These are phyloP conservation scores for Trididemnum nubilum DNA, from an alignment of 23 tunicate genomes.

Conservation along the genomic window DNA sequence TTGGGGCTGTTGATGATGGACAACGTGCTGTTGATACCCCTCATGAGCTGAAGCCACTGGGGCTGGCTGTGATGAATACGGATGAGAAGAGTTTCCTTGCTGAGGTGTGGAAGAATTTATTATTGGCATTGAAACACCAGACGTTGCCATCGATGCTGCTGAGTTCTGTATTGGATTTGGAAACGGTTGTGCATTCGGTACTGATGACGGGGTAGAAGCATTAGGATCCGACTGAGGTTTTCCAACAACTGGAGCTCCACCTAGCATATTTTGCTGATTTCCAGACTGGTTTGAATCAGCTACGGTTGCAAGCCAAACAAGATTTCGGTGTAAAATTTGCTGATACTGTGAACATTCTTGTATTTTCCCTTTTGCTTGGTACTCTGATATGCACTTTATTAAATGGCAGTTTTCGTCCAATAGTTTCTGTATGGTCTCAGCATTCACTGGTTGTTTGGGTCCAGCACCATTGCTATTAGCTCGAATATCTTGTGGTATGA, in stretches of 20 bases:
- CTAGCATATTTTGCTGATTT: slow-evolving; percentile 6
- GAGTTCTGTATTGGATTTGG: not conserved
- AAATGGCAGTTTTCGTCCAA: slow-evolving; percentile 95
- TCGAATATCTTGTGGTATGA: slow-evolving; percentile 87
- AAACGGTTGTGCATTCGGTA: not conserved
- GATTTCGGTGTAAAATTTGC: slow-evolving; percentile 80
- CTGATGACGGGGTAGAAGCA: not conserved
- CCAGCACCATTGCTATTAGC: slow-evolving; percentile 1
- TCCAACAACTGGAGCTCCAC: slow-evolving; percentile 1
- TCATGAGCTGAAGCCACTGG: not conserved
- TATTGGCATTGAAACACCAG: not conserved
- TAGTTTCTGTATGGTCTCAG: slow-evolving; percentile 90
- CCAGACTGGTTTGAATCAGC: slow-evolving; percentile 95
- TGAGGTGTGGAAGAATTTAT: not conserved
- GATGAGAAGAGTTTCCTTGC: not conserved
- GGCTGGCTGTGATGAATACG: not conserved
- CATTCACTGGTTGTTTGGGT: slow-evolving; percentile 58
- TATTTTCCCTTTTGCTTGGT: slow-evolving; percentile 77
- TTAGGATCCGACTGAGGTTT: not conserved
- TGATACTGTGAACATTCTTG: slow-evolving; percentile 94
- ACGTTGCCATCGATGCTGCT: not conserved
- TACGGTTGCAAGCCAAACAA: slow-evolving; percentile 96
- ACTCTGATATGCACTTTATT: slow-evolving; percentile 85
- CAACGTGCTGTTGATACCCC: slow-evolving; percentile 3
- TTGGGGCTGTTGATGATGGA: slow-evolving; percentile 4